These are phyloP conservation scores for Phainopepla nitens DNA, from an alignment of 2,113 vertebrate genomes.

Conservation along the genomic window DNA sequence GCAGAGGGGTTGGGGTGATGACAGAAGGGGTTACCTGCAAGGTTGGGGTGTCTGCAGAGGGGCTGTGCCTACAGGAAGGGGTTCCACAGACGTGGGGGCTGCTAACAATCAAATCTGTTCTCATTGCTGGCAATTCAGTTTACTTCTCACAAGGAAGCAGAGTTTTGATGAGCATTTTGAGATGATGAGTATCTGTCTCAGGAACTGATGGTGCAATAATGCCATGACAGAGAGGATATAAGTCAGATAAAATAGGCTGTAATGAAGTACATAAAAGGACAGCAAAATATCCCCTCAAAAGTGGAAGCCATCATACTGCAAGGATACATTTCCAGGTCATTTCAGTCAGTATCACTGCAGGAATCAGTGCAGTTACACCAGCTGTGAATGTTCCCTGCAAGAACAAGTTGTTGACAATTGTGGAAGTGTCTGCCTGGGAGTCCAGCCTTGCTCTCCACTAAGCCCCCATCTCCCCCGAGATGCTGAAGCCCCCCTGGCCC, in stretches of 20 bases:
- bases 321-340: background rate
- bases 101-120: background rate
- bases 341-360: background rate
- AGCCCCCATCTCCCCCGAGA: background rate
- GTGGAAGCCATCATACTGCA: background rate
- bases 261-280: background rate
- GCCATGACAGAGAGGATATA: background rate
- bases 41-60: background rate
- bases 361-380: background rate
- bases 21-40: background rate
- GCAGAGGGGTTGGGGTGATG: background rate
- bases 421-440: background rate
- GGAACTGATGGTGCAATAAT: background rate
- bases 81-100: background rate
- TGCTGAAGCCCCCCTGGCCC: background rate
- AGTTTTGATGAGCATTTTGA: constrained; percentile 4
- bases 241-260: background rate
- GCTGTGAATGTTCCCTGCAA: background rate
- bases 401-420: background rate
- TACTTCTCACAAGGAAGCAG: background rate
- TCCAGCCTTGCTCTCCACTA: background rate
- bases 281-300: background rate
- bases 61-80: background rate
- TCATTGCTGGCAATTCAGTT: background rate
- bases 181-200: background rate